These are phyloP conservation scores for Melangyna quadrimaculata DNA, from an alignment of 2,888 invertebrate genomes.

Conservation along the genomic window DNA sequence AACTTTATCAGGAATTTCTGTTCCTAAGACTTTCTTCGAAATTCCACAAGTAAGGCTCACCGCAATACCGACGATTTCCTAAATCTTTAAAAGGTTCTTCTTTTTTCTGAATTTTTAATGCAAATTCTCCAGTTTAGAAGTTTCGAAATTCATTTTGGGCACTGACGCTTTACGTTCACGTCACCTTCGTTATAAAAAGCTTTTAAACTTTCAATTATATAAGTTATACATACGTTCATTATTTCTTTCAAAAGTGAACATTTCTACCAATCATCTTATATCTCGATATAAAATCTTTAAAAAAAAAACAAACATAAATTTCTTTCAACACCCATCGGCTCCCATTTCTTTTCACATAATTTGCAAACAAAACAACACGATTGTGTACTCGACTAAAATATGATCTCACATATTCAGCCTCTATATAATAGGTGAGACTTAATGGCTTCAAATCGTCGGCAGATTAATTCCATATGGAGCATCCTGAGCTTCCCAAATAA, in stretches of 20 bases:
- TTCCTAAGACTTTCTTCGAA: no score
- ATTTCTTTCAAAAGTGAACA: neutral
- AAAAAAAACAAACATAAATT: neutral
- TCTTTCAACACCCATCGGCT: neutral
- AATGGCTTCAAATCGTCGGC: conserved; percentile 48
- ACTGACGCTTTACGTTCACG: neutral
- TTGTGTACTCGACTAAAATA: neutral
- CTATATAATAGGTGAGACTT: conserved; percentile 53
- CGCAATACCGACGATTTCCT: no score
- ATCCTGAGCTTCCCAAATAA: conserved; percentile 9
- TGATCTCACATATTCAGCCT: conserved; percentile 27
- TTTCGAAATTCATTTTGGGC: neutral
- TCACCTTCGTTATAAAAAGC: neutral
- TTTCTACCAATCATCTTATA: neutral
- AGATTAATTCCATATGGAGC: conserved; percentile 58
- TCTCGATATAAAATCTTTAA: neutral
- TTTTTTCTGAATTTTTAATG: no score
- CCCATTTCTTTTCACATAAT: neutral
- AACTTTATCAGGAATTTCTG: no score
- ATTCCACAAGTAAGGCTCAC: no score
- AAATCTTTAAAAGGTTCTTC: no score
- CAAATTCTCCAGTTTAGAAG: neutral
- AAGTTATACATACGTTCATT: neutral
- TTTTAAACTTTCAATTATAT: neutral
- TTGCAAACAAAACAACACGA: conserved; percentile 7